Percentiles rank a stretch among this genome's conserved stretches.
These are phyloP conservation scores for Deilephila elpenor DNA, from an alignment of 2,888 invertebrate species.

Conservation along the genomic window DNA sequence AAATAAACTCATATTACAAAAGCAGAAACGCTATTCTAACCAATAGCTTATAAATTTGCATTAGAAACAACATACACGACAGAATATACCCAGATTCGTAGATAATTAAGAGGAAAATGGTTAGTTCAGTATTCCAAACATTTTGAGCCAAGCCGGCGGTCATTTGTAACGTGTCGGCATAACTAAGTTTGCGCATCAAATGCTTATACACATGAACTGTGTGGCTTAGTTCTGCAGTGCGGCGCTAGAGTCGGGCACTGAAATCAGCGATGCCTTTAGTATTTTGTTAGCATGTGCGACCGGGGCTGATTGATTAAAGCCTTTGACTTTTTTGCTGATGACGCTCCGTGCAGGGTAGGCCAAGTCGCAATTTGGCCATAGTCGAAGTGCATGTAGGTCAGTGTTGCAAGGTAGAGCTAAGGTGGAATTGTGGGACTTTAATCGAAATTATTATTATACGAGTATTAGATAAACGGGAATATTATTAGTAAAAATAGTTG, in stretches of 20 bases:
- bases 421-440: too few relatives aligned
- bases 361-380: too few relatives aligned
- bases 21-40: neutral
- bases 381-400: too few relatives aligned
- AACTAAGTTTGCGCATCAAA: constrained; percentile 57
- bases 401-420: too few relatives aligned
- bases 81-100: neutral
- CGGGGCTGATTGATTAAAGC: neutral
- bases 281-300: neutral
- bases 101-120: neutral
- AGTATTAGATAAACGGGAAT: too few relatives aligned
- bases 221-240: constrained; percentile 26
- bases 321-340: constrained; percentile 3
- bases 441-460: too few relatives aligned
- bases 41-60: neutral
- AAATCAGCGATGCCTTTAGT: neutral
- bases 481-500: too few relatives aligned
- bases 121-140: constrained; percentile 49
- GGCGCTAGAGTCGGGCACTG: neutral
- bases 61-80: neutral
- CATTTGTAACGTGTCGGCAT: constrained; percentile 55
- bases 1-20: too few relatives aligned
- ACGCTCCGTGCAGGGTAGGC: neutral
- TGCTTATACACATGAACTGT: constrained; percentile 42
- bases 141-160: constrained; percentile 48